phyloP scores from a whole-genome alignment of 2,113 vertebrate genomes.

The Turnix velox region DNA sequence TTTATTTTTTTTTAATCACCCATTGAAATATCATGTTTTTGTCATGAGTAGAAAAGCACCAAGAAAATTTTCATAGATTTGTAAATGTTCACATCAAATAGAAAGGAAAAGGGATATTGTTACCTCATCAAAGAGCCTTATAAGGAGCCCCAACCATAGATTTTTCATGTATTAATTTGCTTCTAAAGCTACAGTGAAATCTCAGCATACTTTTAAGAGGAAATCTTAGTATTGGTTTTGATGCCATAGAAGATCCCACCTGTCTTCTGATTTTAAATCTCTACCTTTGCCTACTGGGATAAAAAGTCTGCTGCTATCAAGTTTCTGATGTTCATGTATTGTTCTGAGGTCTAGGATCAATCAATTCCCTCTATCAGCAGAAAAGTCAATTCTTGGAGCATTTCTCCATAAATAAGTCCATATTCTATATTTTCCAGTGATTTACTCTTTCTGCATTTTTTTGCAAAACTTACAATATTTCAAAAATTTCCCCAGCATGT shows the following conservation, averaged over 20 bases:
- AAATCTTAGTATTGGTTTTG: neutral
- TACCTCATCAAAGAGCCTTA: neutral
- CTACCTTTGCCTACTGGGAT: neutral
- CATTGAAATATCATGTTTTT: neutral
- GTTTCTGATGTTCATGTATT: neutral
- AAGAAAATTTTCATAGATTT: neutral
- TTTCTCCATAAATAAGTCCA: no score
- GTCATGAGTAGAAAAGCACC: neutral
- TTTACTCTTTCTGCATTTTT: neutral
- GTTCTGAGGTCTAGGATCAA: neutral
- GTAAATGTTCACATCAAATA: neutral
- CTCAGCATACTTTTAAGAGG: neutral
- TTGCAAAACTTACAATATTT: neutral
- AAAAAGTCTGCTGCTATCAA: neutral
- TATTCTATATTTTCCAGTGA: neutral
- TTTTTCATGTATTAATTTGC: neutral
- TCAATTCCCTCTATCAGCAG: neutral
- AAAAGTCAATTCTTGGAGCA: neutral
- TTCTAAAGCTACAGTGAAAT: neutral
- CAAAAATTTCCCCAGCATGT: neutral
- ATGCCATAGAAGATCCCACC: neutral
- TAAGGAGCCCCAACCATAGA: neutral
- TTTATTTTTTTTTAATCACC: neutral
- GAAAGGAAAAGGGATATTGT: neutral
- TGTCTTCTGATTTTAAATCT: neutral